Conservation (phyloP, 2,113 vertebrate genomes). For the Catharus minimus region DNA sequence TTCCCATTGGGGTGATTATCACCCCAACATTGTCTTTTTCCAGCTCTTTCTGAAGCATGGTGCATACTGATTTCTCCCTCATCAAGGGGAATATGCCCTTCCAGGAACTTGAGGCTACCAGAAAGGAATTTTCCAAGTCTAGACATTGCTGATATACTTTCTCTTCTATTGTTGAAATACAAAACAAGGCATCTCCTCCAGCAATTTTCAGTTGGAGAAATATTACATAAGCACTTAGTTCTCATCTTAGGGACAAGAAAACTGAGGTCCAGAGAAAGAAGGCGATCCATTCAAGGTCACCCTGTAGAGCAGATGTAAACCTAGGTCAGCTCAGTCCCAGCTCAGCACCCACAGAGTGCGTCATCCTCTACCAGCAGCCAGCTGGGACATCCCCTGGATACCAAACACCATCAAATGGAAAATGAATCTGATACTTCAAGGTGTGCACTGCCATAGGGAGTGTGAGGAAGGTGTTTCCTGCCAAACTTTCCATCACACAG, state of each 20-base stretch:
- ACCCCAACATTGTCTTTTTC: background rate
- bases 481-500: background rate
- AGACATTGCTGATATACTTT: background rate
- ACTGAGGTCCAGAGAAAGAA: background rate
- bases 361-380: background rate
- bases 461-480: background rate
- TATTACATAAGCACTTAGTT: slow-evolving; percentile 4
- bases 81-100: background rate
- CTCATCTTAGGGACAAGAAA: background rate
- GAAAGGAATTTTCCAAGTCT: background rate
- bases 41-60: background rate
- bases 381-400: background rate
- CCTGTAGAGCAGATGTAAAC: background rate
- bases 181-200: slow-evolving; percentile 23
- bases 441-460: background rate
- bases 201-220: slow-evolving; percentile 4
- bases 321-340: background rate
- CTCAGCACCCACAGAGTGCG: background rate
- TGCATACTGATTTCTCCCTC: background rate
- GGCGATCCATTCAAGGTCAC: background rate
- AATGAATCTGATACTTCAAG: background rate
- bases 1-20: background rate
- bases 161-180: background rate
- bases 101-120: background rate
- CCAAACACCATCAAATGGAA: background rate